Evolutionary conservation across 2,888 invertebrate genomes (phyloP), one percentile per base, ranked within the genome.

Genomic region (Drosophila incognita): DNA sequence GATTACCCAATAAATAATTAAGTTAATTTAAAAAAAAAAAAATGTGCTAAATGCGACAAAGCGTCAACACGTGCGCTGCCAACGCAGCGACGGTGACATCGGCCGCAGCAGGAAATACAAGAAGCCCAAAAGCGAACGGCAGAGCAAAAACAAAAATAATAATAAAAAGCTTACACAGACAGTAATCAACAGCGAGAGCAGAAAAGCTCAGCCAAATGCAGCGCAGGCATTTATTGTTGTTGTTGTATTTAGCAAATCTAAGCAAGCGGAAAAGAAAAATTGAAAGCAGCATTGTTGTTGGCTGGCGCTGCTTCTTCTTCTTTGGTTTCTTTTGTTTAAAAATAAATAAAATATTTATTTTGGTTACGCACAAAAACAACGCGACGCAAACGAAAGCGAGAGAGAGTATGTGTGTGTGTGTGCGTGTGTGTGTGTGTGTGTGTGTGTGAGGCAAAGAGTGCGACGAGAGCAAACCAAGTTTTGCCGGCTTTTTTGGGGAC

Each of bases 211-310:
- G 46, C 36, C 65, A 65, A 78, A 78, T 78, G 78, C 78, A 79
- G 82, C 79, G 66, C 66, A 58, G 74, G 74, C 74, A 69, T 62
- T 77, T 31, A 51, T 52, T 48, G 51, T 56, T 59, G 42, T 31
- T 76, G 61, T 72, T 76, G 84, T 65, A 46, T 71, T 74, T 71
- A 81, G 79, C 87, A 74, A 75, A 84, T 85, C 89, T 85, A 89
- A 85, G 73, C 89, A 86, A 61, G 63, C 83, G 84, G 78, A 87
- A 84, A 81, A 69, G 80, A 81, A 89, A 46, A 87, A 80, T 71
- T 86, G 69, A 87, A 89, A 87, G 74, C 74, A 57, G 72, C 86
- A 85, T 85, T 88, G 83, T 86, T 61, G 74, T 64, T 13, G 59
- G 49, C 67, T 42, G 40, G 27, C 40, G n/a, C 29, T 40, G 6